phyloP scores from a whole-genome alignment of 2,888 invertebrate genomes.

The Cabera pusaria region DNA sequence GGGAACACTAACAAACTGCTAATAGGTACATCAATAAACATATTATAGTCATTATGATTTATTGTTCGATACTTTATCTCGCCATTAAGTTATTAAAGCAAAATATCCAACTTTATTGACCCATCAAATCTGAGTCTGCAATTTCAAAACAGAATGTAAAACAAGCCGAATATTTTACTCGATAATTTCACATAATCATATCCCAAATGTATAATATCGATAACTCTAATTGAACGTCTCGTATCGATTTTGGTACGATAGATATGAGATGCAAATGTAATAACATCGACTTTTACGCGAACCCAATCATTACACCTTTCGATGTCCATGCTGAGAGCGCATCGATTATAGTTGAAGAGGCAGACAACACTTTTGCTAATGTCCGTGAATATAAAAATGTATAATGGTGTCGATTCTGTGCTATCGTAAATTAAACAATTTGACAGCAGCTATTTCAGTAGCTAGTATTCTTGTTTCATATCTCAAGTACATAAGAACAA shows the following conservation, averaged over 20 bases:
- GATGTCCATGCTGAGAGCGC: constrained; percentile 28
- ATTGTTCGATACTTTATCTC: no score
- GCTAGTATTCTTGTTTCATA: no score
- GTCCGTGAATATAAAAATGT: no score
- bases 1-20: no score
- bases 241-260: constrained; percentile 20
- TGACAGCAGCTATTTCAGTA: no score
- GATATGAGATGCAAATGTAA: constrained; percentile 40
- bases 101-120: constrained; percentile 1
- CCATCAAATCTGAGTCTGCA: constrained; percentile 12
- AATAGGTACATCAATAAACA: no score
- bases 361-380: background rate
- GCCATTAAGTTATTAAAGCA: no score
- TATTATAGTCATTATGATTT: no score
- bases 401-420: no score
- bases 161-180: background rate
- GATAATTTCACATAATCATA: constrained; percentile 16
- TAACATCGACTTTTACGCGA: constrained; percentile 38
- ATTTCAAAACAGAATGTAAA: constrained; percentile 13
- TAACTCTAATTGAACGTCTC: constrained; percentile 12
- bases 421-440: no score
- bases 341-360: constrained; percentile 10
- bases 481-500: no score
- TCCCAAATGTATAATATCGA: constrained; percentile 8
- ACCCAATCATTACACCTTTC: constrained; percentile 35